Evolutionary conservation across 1,140 invertebrate species (phyloP), one percentile per base, ranked within the genome.

Genomic region (Gerris buenoi): DNA sequence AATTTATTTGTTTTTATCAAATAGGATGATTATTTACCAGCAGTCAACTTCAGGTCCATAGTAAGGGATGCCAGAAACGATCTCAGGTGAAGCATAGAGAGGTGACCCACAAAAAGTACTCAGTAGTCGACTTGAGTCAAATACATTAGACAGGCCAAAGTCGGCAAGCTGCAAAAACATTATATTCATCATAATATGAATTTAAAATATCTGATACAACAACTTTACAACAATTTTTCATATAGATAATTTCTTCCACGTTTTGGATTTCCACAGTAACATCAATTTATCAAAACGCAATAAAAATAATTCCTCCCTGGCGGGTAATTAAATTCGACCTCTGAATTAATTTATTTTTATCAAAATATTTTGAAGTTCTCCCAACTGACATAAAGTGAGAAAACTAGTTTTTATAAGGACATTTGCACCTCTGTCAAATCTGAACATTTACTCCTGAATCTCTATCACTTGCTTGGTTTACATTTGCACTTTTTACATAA

Each of bases 131-230:
- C 88, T 86, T 72, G 93, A 91, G 79, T 93, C 91, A 76, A 97
- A 99, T 67, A 97, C 95, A 79, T 99, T 99, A 28, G 95, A 97
- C 26, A 99, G 80, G 69, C 97, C 97, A 81, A 99, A 99, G 81
- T 99, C 97, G 14, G 95, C 97, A 79, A 99, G 98, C 87, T 94
- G 78, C 64, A 70, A 76, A 68, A 25, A 70, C 69, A 58, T 14
- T 22, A 46, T 46, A 25, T 10, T 63, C 22, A n/a, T n/a, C 25
- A 10, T 15, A 61, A 61, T 61, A 13, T 13, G 13, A 15, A 25
- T 10, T 61, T 56, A 56, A 56, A 56, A 13, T n/a, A n/a, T 13
- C 46, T 56, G 13, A 14, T 14, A 56, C 13, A 56, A 14, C 46
- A 56, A 13, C n/a, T 14, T 56, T 56, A 13, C 46, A 56, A 14